Evolutionary conservation across 2,888 invertebrate genomes (phyloP), one percentile per base, ranked within the genome.

Genomic region (Eupithecia insigniata): DNA sequence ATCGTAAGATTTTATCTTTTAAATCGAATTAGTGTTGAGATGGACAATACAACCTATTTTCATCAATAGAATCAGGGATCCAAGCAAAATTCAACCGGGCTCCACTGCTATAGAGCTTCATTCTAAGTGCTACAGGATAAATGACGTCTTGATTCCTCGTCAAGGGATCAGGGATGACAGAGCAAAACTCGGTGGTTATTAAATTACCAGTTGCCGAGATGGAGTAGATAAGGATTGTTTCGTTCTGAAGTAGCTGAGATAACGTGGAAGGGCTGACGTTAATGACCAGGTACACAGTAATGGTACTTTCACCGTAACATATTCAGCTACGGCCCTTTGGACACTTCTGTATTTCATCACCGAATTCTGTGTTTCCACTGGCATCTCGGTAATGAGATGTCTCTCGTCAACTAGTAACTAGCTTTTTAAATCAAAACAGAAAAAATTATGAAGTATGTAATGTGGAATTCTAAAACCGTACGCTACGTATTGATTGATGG

Each of bases 101-200:
- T 5, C 14, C 64, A 22, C 26, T 6, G 36, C 12, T 34, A 16
- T 36, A 64, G 36, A 36, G 64, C 64, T 64, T 22, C 2, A 39
- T 64, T 64, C 14, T 6, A 62, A 62, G 36, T 34, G 22, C 18
- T 64, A 22, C 46, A 51, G 26, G 28, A 14, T 16, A 61, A 39
- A 22, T 66, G 68, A 91, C 86, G 85, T 89, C 89, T 90, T 87
- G 82, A 89, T 90, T 82, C 84, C 78, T 76, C 79, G 81, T 82
- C 85, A 84, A 83, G 83, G 81, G 83, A 85, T 85, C 77, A 79
- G 80, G 78, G 79, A 84, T 87, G 87, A 87, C 83, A 82, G 77
- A 77, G 85, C 87, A 81, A 78, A 81, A 79, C 81, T 81, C 77
- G 80, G 78, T 82, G 82, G 84, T 89, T 87, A 90, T 90, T 89